Base-by-base conservation (phyloP, 2,113 vertebrate genomes). In the Craseonycteris thonglongyai region DNA sequence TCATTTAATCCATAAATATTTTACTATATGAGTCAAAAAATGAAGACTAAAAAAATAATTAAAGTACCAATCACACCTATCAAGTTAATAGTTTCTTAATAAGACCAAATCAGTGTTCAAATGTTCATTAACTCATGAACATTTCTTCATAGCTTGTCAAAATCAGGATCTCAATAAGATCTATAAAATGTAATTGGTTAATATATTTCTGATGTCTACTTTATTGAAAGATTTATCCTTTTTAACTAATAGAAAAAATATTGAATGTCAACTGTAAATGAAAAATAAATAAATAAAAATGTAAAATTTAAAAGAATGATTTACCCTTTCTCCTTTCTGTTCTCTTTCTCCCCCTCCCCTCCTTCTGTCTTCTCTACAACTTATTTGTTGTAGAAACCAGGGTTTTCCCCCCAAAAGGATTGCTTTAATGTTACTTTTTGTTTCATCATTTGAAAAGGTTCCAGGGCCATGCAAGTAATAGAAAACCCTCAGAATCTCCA, bases 101-200 rank as follows among this genome's bases (percentile, higher is more conserved):
- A 76, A 54, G 40, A 88, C 72, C 81, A 86, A 89, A 79, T 58
- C 24, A 63, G 49, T 86, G 38, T 85, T 91, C 24, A 71, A 94
- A 54, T 65, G 81, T 42, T n/a, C 58, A 38, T 88, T 81, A 93
- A 74, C 38, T 96, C 68, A 85, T 61, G 40, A 84, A 19, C 82
- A 79, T 90, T 88, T 96, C 59, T 72, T 80, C 47, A 69, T 16
- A 81, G 14, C 75, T 94, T 84, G 47, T 81, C 63, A 80, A 74
- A 92, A 92, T 84, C 47, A 94, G 42, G 47, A 80, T 72, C 42
- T 18, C 58, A 26, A 6, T 42, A 56, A 92, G 18, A 72, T 35
- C 33, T 58, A 40, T 35, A 30, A 26, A 21, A 8, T 26, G 35
- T 40, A 75, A 35, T 81, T 69, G 22, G 28, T 66, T 83, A 28